Percentiles rank a stretch among this genome's conserved stretches.
Conservation (phyloP, 2,113 vertebrate species). For the Condylura cristata region DNA sequence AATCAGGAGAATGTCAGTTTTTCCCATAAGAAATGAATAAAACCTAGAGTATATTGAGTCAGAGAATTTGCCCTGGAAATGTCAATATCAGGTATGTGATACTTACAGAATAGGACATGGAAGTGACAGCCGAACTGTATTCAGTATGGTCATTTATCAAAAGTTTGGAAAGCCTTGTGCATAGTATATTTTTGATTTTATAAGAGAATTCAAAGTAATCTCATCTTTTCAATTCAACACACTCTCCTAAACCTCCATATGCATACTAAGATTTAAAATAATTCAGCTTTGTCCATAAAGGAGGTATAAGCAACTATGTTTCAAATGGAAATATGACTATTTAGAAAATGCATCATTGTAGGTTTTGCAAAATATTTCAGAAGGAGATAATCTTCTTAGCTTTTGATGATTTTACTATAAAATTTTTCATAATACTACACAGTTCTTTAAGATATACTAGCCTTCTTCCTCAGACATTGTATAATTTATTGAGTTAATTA, state of each 20-base stretch:
- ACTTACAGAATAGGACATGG: neutral
- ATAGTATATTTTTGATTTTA: neutral
- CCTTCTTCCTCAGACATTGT: neutral
- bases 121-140: constrained; percentile 38
- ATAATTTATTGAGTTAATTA: neutral
- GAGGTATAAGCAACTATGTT: neutral
- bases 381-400: neutral
- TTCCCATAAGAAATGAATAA: neutral
- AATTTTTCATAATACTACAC: neutral
- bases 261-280: neutral
- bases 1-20: neutral
- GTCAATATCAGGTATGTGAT: constrained; percentile 48
- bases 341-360: neutral
- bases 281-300: neutral
- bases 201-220: neutral
- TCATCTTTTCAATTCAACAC: neutral
- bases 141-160: constrained; percentile 39
- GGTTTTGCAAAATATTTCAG: neutral
- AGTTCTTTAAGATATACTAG: neutral
- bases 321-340: neutral
- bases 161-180: neutral
- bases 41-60: neutral
- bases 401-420: neutral
- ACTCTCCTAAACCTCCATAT: neutral
- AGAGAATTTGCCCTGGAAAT: constrained; percentile 62